These are phyloP conservation scores for Rhopalosiphum padi DNA, from an alignment of 1,140 invertebrate genomes.

Conservation along the genomic window DNA sequence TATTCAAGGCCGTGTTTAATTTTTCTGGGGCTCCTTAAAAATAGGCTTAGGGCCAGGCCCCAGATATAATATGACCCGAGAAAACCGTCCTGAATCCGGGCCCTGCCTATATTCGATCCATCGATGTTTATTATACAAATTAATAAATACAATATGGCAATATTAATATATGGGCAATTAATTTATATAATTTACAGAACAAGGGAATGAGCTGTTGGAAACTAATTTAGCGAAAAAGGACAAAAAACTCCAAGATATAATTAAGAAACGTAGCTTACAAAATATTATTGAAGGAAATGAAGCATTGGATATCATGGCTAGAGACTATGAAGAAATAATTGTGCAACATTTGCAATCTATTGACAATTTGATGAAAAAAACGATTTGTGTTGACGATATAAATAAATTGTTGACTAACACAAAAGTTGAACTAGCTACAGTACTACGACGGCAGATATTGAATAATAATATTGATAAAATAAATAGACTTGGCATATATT, in stretches of 20 bases:
- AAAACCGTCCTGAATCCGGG: too few species aligned
- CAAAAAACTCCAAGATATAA: not conserved
- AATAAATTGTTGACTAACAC: not conserved
- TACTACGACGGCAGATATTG: not conserved
- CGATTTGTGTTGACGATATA: not conserved
- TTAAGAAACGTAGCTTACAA: not conserved
- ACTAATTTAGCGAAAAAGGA: not conserved
- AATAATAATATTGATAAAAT: not conserved
- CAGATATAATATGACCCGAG: too few species aligned
- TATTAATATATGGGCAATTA: not conserved
- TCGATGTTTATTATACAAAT: not conserved
- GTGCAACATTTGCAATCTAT: constrained; percentile 9
- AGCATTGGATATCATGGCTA: not conserved
- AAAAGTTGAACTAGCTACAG: not conserved
- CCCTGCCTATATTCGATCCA: not conserved
- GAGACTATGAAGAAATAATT: constrained; percentile 20
- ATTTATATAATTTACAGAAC: constrained; percentile 9
- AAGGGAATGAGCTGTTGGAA: not conserved
- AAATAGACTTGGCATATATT: not conserved
- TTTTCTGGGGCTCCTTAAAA: too few species aligned
- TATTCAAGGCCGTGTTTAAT: too few species aligned
- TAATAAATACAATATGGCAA: not conserved
- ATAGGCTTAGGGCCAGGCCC: too few species aligned
- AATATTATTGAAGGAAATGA: not conserved
- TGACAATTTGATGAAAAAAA: not conserved